Evolutionary conservation across 2,113 vertebrate species (phyloP).

Genomic region (Strix uralensis): DNA sequence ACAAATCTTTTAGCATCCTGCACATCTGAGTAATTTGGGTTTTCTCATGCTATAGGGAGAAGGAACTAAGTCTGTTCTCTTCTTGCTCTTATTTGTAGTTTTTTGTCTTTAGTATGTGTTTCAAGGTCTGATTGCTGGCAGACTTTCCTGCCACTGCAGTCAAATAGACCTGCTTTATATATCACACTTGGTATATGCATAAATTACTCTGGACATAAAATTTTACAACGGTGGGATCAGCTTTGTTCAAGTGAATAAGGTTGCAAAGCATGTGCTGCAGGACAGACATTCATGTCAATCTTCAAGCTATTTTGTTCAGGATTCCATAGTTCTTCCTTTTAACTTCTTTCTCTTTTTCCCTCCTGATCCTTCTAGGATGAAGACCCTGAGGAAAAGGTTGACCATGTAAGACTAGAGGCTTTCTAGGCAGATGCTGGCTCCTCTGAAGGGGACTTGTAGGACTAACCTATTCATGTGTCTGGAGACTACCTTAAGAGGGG

Average conservation of each 20-base stretch:
- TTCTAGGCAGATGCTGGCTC: slow-evolving; percentile 13
- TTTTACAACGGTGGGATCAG: neutral
- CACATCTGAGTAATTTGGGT: neutral
- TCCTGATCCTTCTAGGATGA: slow-evolving; percentile 51
- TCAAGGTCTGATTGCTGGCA: neutral
- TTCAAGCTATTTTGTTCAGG: neutral
- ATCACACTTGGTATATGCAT: neutral
- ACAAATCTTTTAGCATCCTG: neutral
- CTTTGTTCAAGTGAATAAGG: neutral
- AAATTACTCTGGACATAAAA: neutral
- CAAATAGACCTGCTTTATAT: neutral
- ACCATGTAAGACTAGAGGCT: slow-evolving; percentile 37
- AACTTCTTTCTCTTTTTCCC: neutral
- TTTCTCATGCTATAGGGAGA: neutral
- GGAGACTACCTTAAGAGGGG: neutral
- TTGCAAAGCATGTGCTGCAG: neutral
- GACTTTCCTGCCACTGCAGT: neutral
- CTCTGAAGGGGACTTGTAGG: slow-evolving; percentile 33
- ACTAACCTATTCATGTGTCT: neutral
- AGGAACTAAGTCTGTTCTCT: neutral
- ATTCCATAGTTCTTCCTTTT: neutral
- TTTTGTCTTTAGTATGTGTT: neutral
- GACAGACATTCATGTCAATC: neutral
- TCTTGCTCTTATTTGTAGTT: neutral
- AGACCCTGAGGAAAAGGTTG: slow-evolving; percentile 36